Evolutionary conservation across 2,797 vertebrate genomes (phyloP).

Genomic region (Trachurus trachurus): DNA sequence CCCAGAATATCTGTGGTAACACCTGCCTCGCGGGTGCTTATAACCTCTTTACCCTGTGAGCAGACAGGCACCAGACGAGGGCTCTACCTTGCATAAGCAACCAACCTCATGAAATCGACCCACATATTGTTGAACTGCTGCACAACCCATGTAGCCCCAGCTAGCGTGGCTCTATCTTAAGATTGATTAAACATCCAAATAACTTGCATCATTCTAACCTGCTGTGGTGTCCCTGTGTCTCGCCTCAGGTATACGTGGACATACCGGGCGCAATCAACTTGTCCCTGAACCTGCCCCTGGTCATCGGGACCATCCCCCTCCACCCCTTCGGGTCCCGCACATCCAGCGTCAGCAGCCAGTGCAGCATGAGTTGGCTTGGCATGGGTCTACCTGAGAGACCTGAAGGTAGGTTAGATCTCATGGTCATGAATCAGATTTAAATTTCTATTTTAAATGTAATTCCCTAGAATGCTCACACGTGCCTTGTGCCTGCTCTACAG

Average conservation of each 20-base stretch:
- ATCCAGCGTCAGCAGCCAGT: conserved; percentile 99
- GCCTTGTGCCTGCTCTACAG: conserved; percentile 75
- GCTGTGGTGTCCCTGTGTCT: conserved; percentile 59
- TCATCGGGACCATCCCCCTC: conserved; percentile 98
- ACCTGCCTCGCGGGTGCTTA: conserved; percentile 69
- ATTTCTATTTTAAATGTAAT: neutral
- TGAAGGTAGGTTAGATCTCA: conserved; percentile 88
- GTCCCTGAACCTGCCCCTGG: conserved; percentile 96
- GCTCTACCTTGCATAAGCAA: conserved; percentile 54
- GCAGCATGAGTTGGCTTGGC: conserved; percentile 98
- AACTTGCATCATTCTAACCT: conserved; percentile 75
- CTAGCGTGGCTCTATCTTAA: conserved; percentile 51
- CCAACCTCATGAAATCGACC: conserved; percentile 56
- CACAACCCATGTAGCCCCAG: neutral
- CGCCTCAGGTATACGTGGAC: conserved; percentile 95
- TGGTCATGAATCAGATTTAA: neutral
- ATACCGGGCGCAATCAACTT: conserved; percentile 99
- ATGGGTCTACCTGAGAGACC: conserved; percentile 93
- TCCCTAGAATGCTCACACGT: conserved; percentile 40
- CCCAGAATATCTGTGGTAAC: conserved; percentile 78
- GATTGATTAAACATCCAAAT: neutral
- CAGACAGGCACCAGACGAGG: conserved; percentile 43
- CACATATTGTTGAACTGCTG: conserved; percentile 48
- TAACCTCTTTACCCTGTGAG: conserved; percentile 72
- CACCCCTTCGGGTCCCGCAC: conserved; percentile 97